Conservation (phyloP, 2,797 vertebrate genomes). For the Morelia viridis region DNA sequence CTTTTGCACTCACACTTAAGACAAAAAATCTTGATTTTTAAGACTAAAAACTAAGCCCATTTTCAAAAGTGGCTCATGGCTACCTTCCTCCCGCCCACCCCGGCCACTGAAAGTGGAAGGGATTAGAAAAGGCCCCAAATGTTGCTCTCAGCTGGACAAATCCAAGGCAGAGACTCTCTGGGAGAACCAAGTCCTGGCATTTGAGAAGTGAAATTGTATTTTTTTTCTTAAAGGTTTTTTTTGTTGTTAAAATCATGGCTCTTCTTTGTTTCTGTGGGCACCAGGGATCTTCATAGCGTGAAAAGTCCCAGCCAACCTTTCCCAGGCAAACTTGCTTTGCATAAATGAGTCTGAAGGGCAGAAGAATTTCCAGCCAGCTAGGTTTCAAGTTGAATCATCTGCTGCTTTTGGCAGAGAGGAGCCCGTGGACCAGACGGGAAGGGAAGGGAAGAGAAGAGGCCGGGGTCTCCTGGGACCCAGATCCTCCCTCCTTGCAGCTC, state of each 20-base stretch:
- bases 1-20: not conserved
- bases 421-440: not conserved
- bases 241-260: not conserved
- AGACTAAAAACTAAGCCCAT: not conserved
- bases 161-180: not conserved
- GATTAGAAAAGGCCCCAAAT: not conserved
- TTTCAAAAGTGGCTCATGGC: not conserved
- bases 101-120: not conserved
- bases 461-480: not conserved
- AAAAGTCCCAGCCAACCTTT: not conserved
- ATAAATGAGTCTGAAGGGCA: not conserved
- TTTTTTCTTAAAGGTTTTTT: not conserved
- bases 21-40: not conserved
- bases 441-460: not conserved
- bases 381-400: not conserved
- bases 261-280: not conserved
- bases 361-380: not conserved
- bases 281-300: not conserved
- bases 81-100: too few species aligned
- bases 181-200: not conserved
- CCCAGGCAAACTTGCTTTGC: not conserved
- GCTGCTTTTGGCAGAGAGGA: conserved; percentile 8
- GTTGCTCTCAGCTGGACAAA: not conserved
- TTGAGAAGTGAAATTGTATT: not conserved
- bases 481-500: not conserved